Base-by-base conservation (phyloP, 1,140 invertebrate species). In the Drosophila subobscura region DNA sequence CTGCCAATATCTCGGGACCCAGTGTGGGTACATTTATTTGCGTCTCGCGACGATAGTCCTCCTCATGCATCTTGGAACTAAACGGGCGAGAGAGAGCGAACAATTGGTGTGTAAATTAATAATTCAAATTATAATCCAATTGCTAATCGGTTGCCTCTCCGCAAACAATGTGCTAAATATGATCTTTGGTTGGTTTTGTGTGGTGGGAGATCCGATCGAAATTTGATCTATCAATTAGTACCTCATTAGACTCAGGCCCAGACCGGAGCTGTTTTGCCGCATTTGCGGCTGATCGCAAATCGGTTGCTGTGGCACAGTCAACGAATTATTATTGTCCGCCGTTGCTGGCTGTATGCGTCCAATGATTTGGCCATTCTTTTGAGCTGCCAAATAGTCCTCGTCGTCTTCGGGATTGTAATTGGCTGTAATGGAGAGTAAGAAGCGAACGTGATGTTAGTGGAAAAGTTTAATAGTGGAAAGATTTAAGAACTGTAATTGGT, bases 361-460 rank as follows among this genome's bases (percentile, higher is more conserved):
- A 44, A 91, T 79, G 4, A 80, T 79, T 49, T 53, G 76, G 60
- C 86, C 84, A 73, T 88, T 89, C 23, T 91, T 91, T 27, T 86
- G 75, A 2, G 78, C 29, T 0, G 79, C 77, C 55, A 90, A 40
- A 27, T 79, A 91, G 41, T 91, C 86, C 53, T 89, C 86, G 49
- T 92, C 91, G 6, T 92, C 91, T n/a, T 91, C 91, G 25, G 91
- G 86, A 79, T 91, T 91, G 37, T 91, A 92, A 50, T 92, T 91
- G 10, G 91, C 91, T 92, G 42, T 22, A 37, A 40, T 33, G 5
- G 1, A 42, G 14, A 53, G n/a, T n/a, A 33, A 16, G 29, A 6
- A 14, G 14, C 16, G 16, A 1, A 20, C 1, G 16, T 20, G 16
- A 20, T 20, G 16, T 20, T 6, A 22, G 40, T 47, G 3, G 1